Base-by-base conservation (phyloP, 2,113 vertebrate species). In the Prietella phreatophila region DNA sequence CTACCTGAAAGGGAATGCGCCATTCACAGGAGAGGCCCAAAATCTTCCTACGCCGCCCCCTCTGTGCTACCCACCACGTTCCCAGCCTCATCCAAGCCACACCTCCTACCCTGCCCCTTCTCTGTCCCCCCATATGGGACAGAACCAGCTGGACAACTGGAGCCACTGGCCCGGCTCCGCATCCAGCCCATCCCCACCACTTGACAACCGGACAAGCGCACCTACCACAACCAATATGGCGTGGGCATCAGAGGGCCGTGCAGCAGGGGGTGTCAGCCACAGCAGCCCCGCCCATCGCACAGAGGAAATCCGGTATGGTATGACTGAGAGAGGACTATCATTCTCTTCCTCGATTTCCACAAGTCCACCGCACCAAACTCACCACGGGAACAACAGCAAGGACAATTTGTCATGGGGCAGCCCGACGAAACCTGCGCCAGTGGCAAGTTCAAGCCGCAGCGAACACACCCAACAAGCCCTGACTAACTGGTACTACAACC, bases 1-100 rank as follows among this genome's bases (percentile, higher is more conserved):
- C 92, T 99, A 99, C 95, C 95, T 98, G 95, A 99, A 95, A 89
- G 98, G 98, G 90, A 99, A 98, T 91, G 94, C 97, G 82, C 97
- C 97, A 0, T 99, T 96, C 87, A 94, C 94, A 0, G 98, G 98
- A 47, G 96, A 96, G 91, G 98, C 97, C 0, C 96, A 96, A 92
- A 96, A 97, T 94, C 97, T 98, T 90, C 98, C 98, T 0, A 96
- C 97, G 9, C 98, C 98, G 0, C 98, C 98, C 20, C 96, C 97
- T 20, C 85, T 97, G 86, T 98, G 96, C 92, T 99, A 98, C 93
- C 96, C 97, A 0, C 88, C 88, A 63, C 96, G 95, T 60, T 95
- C 94, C 17, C 96, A 96, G 36, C 92, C 93, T 87, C 93, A 91
- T 39, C 90, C 85, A 84, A 95, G 93, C 67, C 75, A 82, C 71